Conservation (phyloP, 2,888 invertebrate genomes). For the Phlogophora meticulosa region DNA sequence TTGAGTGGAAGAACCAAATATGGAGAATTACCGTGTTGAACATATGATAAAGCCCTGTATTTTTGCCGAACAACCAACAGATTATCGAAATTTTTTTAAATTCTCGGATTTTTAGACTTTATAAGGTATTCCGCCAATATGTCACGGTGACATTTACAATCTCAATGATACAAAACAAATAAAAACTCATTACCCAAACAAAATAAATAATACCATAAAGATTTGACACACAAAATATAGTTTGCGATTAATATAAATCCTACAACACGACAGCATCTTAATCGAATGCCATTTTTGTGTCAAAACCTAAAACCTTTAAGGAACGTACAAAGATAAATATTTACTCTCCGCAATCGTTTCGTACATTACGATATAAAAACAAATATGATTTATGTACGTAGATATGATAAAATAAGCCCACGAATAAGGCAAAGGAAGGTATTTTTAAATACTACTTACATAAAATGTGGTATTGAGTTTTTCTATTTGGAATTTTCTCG, state of each 20-base stretch:
- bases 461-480: slow-evolving; percentile 11
- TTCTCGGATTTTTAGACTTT: slow-evolving; percentile 3
- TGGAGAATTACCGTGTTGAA: neutral
- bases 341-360: slow-evolving; percentile 26
- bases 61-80: slow-evolving; percentile 4
- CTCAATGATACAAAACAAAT: slow-evolving; percentile 25
- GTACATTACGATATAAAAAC: slow-evolving; percentile 24
- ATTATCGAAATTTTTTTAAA: slow-evolving; percentile 9
- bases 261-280: slow-evolving; percentile 28
- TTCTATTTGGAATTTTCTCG: no score
- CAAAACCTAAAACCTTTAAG: slow-evolving; percentile 21
- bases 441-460: slow-evolving; percentile 19
- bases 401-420: slow-evolving; percentile 4
- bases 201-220: slow-evolving; percentile 36
- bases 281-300: slow-evolving; percentile 46
- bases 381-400: slow-evolving; percentile 40
- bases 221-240: slow-evolving; percentile 46
- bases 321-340: slow-evolving; percentile 38
- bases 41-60: neutral
- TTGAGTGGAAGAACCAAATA: neutral
- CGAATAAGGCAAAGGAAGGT: neutral
- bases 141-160: slow-evolving; percentile 15
- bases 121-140: slow-evolving; percentile 13
- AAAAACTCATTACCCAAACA: slow-evolving; percentile 29
- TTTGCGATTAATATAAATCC: slow-evolving; percentile 49